A percentile compares a stretch with the other conserved stretches of the same genome.
Evolutionary conservation across 1,140 invertebrate species (phyloP).

Genomic region (Macrobrachium rosenbergii): DNA sequence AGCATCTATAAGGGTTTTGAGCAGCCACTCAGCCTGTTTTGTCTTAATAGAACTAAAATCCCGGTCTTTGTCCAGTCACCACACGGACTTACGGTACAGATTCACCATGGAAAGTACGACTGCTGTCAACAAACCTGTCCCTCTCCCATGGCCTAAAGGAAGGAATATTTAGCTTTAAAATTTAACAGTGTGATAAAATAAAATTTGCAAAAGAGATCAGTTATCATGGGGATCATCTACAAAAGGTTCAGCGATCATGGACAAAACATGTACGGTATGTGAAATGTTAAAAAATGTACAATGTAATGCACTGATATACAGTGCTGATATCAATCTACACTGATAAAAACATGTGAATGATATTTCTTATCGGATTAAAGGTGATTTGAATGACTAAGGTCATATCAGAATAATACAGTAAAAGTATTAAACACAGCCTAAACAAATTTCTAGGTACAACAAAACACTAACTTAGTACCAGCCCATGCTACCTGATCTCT

Average conservation of each 20-base stretch:
- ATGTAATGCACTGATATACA: no score
- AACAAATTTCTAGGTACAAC: no score
- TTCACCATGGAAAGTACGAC: conserved; percentile 35
- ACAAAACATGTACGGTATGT: no score
- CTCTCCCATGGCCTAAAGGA: conserved; percentile 63
- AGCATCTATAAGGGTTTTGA: conserved; percentile 46
- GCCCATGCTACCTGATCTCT: no score
- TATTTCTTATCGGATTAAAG: no score
- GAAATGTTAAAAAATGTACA: no score
- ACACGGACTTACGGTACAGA: conserved; percentile 40
- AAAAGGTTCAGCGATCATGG: background rate
- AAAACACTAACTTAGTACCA: no score
- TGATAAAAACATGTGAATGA: no score
- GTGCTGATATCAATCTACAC: no score
- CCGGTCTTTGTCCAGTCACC: conserved; percentile 40
- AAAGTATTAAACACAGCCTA: no score
- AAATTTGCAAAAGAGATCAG: background rate
- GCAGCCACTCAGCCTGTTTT: conserved; percentile 49
- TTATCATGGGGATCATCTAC: background rate
- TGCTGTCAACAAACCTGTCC: conserved; percentile 62
- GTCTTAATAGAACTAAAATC: conserved; percentile 19
- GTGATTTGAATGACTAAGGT: no score
- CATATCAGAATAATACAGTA: no score
- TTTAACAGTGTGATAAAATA: background rate
- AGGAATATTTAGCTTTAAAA: conserved; percentile 41